Evolutionary conservation across 53 echinoderm and acorn worm species (phyloP), one percentile per base, ranked within the genome.

Genomic region (Glandiceps talaboti): DNA sequence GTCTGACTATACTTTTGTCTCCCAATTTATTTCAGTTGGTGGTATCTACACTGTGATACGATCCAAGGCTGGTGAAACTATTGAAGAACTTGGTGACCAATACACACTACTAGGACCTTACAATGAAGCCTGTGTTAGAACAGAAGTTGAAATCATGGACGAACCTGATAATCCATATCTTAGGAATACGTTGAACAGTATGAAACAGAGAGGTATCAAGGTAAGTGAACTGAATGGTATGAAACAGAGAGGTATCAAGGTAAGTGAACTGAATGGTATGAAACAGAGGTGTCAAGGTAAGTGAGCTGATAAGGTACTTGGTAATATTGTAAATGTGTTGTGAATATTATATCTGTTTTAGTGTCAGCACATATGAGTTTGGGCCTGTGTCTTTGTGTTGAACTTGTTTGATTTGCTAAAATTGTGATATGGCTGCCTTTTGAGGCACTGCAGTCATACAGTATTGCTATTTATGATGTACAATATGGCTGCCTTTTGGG

Each of bases 21-120:
- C n/a, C n/a, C n/a, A n/a, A n/a, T n/a, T n/a, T n/a, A n/a, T n/a
- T 73, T 26, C 31, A 94, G 91, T 94, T 79, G 94, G 94, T 76
- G 94, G 94, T 1, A 92, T 92, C 75, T 92, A 92, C 84, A 94
- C 94, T 0, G 94, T 94, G 29, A 87, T 94, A 31, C 89, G 91
- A 0, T 90, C 94, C 45, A 94, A 94, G 82, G 94, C 94, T 72
- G 86, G 88, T 27, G 92, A 88, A 26, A 94, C 94, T 12, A 87
- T 90, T n/a, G 90, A 94, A 26, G 94, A 94, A 76, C 81, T 92
- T 25, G 94, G 94, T 30, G 91, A 94, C 78, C 91, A 94, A 74
- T 92, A 87, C 79, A 28, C 75, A 28, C 87, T 94, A 75, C 78
- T 94, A 0, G 94, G 94, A 29, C 94, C 94, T 0, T 94, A 88